phyloP scores from a whole-genome alignment of 2,113 vertebrate species.

The Heptranchias perlo region DNA sequence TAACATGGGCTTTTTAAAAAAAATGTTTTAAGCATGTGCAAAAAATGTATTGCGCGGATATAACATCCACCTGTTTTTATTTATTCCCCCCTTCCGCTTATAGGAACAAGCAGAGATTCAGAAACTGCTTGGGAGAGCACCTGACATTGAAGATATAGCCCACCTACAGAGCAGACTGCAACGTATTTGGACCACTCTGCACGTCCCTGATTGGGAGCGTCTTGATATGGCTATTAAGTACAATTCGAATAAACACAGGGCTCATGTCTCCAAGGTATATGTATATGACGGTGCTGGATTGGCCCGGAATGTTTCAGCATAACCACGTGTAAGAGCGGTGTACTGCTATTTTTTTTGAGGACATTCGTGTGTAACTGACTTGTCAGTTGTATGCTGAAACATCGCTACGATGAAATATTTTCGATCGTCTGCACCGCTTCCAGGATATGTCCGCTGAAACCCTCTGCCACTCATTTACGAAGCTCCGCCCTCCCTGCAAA shows the following conservation, averaged over 20 bases:
- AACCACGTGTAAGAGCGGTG: not conserved
- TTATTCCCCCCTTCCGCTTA: not conserved
- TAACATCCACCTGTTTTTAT: not conserved
- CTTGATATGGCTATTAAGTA: conserved; percentile 64
- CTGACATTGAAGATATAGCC: not conserved
- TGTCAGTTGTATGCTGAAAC: not conserved
- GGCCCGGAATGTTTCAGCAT: not conserved
- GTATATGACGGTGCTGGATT: not conserved
- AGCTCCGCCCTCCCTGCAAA: not conserved
- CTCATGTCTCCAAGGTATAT: not conserved
- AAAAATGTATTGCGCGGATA: too few species aligned
- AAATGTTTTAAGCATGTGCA: not conserved
- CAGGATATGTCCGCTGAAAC: not conserved
- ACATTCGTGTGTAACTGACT: not conserved
- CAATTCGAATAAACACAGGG: conserved; percentile 48
- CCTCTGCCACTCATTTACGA: not conserved
- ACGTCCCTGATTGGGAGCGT: conserved; percentile 46
- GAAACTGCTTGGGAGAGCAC: not conserved
- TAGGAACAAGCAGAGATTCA: not conserved
- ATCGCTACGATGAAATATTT: not conserved
- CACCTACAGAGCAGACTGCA: conserved; percentile 53
- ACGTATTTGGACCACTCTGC: conserved; percentile 54
- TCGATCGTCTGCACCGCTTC: not conserved
- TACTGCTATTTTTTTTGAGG: not conserved
- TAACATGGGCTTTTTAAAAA: not conserved